Base-by-base conservation (phyloP, 2,888 invertebrate species). In the Myathropa florea region DNA sequence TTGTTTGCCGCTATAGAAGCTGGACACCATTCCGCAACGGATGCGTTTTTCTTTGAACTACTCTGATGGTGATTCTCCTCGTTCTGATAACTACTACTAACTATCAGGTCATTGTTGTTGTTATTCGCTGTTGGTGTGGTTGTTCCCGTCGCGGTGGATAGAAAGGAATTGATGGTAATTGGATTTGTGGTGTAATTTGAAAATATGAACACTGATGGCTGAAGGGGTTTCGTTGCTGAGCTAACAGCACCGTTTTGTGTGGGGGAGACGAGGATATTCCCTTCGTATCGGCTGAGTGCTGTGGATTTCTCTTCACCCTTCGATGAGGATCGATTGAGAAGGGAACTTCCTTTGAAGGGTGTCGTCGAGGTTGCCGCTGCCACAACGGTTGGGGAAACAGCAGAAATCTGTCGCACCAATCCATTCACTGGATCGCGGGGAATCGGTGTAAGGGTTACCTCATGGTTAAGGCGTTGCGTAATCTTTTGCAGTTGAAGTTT, bases 171-270 rank as follows among this genome's bases (percentile, higher is more conserved):
- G 9, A 85, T 59, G 57, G 67, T 63, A 67, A 88, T 83, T 36
- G 91, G 90, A 77, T 90, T 90, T 64, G 91, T 90, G 77, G 91
- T 90, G 75, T 91, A 91, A 83, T 92, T 92, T 30, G 92, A 91
- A 88, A 91, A 91, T 85, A 92, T 91, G 83, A 91, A 92, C 30
- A 92, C 90, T 14, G 92, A 92, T 68, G 92, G 91, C 67, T 91
- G 91, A 55, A 92, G 88, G 4, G 92, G 91, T 64, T 91, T 92
- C 6, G 90, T 87, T 23, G 90, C 89, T 26, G 86, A 90, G 59
- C 89, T 61, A 76, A 77, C 39, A 81, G 83, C 59, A 72, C 73
- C 78, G 12, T 88, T 87, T 14, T 68, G 77, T 60, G 73, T 73
- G 65, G 89, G 88, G 9, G 89, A 89, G 21, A 89, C 21, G 18